These are phyloP conservation scores for Lasioglossum lativentre DNA, from an alignment of 2,888 invertebrate genomes.

Conservation along the genomic window DNA sequence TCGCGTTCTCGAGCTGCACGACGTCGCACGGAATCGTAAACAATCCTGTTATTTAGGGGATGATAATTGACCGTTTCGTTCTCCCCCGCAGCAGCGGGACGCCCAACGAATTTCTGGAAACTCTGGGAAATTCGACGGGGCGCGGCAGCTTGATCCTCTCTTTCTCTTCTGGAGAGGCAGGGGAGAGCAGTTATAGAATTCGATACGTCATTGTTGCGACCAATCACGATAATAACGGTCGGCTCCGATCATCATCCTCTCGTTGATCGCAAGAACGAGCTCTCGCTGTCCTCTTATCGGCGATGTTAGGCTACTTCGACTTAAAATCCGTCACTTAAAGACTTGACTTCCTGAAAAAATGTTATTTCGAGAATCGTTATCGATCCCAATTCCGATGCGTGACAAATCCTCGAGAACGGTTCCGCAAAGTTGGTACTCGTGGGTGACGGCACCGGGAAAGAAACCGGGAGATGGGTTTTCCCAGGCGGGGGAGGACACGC, in stretches of 20 bases:
- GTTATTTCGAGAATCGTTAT: neutral
- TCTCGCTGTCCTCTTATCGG: neutral
- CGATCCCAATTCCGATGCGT: neutral
- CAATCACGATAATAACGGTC: slow-evolving; percentile 50
- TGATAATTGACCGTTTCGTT: slow-evolving; percentile 80
- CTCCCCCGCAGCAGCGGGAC: slow-evolving; percentile 61
- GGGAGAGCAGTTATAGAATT: slow-evolving; percentile 62
- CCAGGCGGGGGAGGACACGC: slow-evolving; percentile 71
- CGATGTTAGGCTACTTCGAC: neutral
- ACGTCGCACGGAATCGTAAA: slow-evolving; percentile 79
- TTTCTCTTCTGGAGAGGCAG: slow-evolving; percentile 14
- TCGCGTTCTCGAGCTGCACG: slow-evolving; percentile 53
- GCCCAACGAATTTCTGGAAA: slow-evolving; percentile 68
- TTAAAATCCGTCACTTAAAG: too few relatives aligned
- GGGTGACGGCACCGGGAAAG: slow-evolving; percentile 49
- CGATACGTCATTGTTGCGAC: slow-evolving; percentile 65
- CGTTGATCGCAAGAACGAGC: slow-evolving; percentile 22
- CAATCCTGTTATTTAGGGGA: slow-evolving; percentile 81
- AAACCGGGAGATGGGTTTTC: slow-evolving; percentile 64
- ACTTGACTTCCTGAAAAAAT: neutral
- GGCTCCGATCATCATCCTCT: slow-evolving; percentile 18
- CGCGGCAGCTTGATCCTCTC: slow-evolving; percentile 58
- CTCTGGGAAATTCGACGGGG: slow-evolving; percentile 64
- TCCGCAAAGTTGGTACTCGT: slow-evolving; percentile 35
- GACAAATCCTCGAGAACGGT: neutral